phyloP scores from a whole-genome alignment of 37 sponge, comb jelly and placozoan genomes.

The Cladorhizidae sp. region DNA sequence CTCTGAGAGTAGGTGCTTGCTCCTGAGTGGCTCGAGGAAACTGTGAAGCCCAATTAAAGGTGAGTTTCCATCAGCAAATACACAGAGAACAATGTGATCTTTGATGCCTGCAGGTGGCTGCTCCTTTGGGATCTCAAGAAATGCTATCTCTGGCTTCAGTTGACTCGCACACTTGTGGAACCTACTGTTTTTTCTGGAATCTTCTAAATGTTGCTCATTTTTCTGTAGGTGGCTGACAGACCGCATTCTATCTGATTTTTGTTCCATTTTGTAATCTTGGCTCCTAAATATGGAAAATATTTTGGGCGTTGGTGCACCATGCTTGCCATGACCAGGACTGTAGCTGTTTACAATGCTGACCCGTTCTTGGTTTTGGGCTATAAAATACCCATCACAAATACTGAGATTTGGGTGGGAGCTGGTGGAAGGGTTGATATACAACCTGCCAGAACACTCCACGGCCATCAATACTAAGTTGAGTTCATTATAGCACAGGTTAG shows the following conservation, averaged over 20 bases:
- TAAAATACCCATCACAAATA: conserved; percentile 61
- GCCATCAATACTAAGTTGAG: conserved; percentile 75
- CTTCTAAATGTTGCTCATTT: no score
- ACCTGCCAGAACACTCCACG: conserved; percentile 25
- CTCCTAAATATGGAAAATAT: no score
- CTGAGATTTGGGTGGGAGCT: neutral
- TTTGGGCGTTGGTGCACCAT: neutral
- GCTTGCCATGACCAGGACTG: neutral
- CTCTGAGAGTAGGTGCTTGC: conserved; percentile 10
- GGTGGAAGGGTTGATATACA: conserved; percentile 34
- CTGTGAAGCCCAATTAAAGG: conserved; percentile 51
- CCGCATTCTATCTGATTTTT: no score
- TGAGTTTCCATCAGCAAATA: conserved; percentile 68
- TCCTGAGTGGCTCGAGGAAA: conserved; percentile 55
- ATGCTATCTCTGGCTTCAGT: conserved; percentile 4
- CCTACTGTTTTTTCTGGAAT: neutral
- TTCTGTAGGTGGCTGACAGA: no score
- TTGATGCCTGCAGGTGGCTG: neutral
- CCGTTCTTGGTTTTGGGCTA: conserved; percentile 42
- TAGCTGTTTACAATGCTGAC: conserved; percentile 8
- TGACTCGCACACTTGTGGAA: neutral
- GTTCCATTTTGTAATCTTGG: no score
- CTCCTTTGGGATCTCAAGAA: neutral
- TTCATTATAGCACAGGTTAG: conserved; percentile 64
- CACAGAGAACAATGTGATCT: conserved; percentile 78